Evolutionary conservation across 92 coral and sea anemone genomes (phyloP).

Genomic region (Bergia puertoricense): DNA sequence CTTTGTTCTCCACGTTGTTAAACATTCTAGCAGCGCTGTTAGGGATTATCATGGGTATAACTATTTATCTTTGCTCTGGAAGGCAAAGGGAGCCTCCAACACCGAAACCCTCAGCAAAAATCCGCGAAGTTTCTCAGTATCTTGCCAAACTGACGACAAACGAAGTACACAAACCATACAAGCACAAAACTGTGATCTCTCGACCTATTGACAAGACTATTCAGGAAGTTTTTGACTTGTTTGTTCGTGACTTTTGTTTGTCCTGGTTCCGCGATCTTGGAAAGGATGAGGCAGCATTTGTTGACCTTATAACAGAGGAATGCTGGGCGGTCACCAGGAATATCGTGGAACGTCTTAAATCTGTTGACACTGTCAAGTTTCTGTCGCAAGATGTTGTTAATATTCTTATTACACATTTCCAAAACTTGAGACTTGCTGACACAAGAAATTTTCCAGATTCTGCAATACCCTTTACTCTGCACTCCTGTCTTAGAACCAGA

Average conservation of each 20-base stretch:
- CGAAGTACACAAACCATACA: conserved; percentile 78
- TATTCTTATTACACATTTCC: conserved; percentile 89
- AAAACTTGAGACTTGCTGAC: conserved; percentile 88
- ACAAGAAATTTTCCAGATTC: conserved; percentile 73
- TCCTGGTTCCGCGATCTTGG: conserved; percentile 95
- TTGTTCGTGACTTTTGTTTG: conserved; percentile 93
- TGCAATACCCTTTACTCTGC: conserved; percentile 85
- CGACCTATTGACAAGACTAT: conserved; percentile 89
- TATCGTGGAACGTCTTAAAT: conserved; percentile 75
- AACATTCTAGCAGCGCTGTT: conserved; percentile 65
- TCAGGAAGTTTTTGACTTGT: conserved; percentile 93
- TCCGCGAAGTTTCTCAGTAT: conserved; percentile 69
- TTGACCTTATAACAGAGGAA: conserved; percentile 89
- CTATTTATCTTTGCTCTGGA: conserved; percentile 77
- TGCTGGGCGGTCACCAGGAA: conserved; percentile 78
- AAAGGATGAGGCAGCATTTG: conserved; percentile 92
- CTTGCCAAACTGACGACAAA: conserved; percentile 72
- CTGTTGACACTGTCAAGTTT: conserved; percentile 91
- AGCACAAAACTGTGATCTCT: conserved; percentile 80
- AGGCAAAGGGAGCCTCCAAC: conserved; percentile 74
- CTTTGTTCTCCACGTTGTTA: conserved; percentile 60
- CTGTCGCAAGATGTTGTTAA: conserved; percentile 91
- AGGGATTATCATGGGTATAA: conserved; percentile 83
- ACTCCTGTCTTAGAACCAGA: conserved; percentile 82
- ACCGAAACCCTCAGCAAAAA: conserved; percentile 71